Percentiles rank a stretch among this genome's conserved stretches.
These are phyloP conservation scores for Pipra filicauda DNA, from an alignment of 2,113 vertebrate species.

Conservation along the genomic window DNA sequence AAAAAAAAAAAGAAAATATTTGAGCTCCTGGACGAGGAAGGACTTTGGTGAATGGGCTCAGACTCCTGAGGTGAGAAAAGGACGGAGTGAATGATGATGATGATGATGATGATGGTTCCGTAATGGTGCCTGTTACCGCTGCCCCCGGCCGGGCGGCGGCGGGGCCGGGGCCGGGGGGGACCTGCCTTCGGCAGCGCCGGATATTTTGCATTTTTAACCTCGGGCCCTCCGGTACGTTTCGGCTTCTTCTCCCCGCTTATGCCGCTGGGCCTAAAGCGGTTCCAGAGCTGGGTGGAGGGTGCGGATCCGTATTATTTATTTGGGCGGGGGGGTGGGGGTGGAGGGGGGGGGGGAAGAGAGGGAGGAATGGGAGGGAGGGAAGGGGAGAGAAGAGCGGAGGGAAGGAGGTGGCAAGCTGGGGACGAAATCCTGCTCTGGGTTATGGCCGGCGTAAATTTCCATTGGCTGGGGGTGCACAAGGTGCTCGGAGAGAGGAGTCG, in stretches of 20 bases:
- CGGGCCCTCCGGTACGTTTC: too few relatives aligned
- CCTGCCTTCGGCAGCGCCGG: neutral
- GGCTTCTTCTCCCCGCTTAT: too few relatives aligned
- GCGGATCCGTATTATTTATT: too few relatives aligned
- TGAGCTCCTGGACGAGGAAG: conserved; percentile 32
- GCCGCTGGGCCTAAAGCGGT: too few relatives aligned
- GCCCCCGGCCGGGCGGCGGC: too few relatives aligned
- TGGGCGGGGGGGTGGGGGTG: too few relatives aligned
- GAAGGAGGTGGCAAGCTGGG: neutral
- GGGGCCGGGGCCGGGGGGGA: neutral
- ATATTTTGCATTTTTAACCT: neutral
- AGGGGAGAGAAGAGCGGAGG: neutral
- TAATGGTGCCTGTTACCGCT: neutral
- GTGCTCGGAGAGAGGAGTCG: neutral
- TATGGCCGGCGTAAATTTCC: conserved; percentile 38
- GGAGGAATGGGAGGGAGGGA: too few relatives aligned
- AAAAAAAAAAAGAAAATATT: neutral
- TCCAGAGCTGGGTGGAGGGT: too few relatives aligned
- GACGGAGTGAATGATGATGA: neutral
- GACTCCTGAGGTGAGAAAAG: conserved; percentile 33
- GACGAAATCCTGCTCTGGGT: conserved; percentile 2
- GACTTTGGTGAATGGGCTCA: conserved; percentile 72
- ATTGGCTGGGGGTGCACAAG: conserved; percentile 18
- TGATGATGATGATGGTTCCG: neutral
- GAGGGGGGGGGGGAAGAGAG: too few relatives aligned